Conservation (phyloP, 2,888 invertebrate genomes). For the Patella pellucida region DNA sequence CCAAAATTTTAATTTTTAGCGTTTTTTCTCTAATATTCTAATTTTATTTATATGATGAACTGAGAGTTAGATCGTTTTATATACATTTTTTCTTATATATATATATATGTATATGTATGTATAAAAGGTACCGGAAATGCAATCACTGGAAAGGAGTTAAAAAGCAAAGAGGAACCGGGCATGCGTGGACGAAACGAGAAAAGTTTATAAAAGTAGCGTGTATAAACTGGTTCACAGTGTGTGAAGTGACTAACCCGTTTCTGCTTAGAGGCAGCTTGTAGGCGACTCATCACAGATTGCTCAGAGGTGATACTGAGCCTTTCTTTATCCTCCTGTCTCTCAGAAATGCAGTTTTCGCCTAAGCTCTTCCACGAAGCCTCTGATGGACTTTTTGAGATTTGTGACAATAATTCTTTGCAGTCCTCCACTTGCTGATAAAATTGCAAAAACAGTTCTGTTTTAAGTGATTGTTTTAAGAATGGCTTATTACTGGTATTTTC, state of each 20-base stretch:
- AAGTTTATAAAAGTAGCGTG: background rate
- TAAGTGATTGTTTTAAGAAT: too few relatives aligned
- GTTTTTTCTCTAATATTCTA: too few relatives aligned
- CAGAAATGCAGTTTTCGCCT: slow-evolving; percentile 47
- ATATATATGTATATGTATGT: too few relatives aligned
- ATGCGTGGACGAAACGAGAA: slow-evolving; percentile 8
- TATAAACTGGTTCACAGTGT: background rate
- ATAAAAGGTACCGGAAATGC: slow-evolving; percentile 3
- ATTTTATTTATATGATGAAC: too few relatives aligned
- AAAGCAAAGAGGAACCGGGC: slow-evolving; percentile 14
- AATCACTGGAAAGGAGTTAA: background rate
- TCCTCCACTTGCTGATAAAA: slow-evolving; percentile 38
- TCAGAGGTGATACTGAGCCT: slow-evolving; percentile 81
- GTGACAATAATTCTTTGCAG: slow-evolving; percentile 44
- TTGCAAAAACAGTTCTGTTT: too few relatives aligned
- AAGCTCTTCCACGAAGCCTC: slow-evolving; percentile 93
- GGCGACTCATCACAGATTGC: slow-evolving; percentile 37
- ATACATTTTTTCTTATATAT: too few relatives aligned
- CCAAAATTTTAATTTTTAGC: too few relatives aligned
- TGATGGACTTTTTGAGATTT: slow-evolving; percentile 88
- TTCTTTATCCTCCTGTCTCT: slow-evolving; percentile 79
- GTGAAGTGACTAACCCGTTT: slow-evolving; percentile 34
- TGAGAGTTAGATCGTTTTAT: too few relatives aligned
- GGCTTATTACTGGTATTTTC: too few relatives aligned
- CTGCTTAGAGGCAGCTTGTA: slow-evolving; percentile 31